Base-by-base conservation (phyloP, 2,888 invertebrate genomes). In the Caradrina clavipalpis region DNA sequence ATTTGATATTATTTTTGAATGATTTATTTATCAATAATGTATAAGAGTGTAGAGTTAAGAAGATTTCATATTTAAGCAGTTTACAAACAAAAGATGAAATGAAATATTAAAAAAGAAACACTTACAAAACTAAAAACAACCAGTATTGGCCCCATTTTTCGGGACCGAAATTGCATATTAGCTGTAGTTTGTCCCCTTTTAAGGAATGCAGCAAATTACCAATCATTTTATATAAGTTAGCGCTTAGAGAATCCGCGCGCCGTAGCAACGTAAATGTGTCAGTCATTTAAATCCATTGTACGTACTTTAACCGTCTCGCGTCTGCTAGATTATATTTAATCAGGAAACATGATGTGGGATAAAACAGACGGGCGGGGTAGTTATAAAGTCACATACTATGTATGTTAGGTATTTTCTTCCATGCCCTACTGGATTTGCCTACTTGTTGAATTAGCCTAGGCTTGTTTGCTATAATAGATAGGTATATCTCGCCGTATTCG, bases 251-350 rank as follows among this genome's bases (percentile, higher is more conserved):
- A 68, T 50, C 58, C 60, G 58, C 22, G 63, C 69, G 51, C 54
- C 59, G 50, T 66, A 62, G 59, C 59, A 74, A 78, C 69, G 51
- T 63, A 56, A 78, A 82, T 79, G 76, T 79, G 73, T 70, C 73
- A 76, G 76, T 79, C 83, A 88, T 86, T 87, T 82, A 83, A 85
- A 88, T 86, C 87, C 86, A 89, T 88, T 88, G 87, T 87, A 42
- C 15, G 13, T 42, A 83, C 74, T 84, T 64, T 81, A 85, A 83
- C 84, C 84, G 85, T 73, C 73, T 79, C 82, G 82, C 79, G 83
- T 83, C 77, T 81, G 82, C 68, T 81, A 88, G 84, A 87, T 90
- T 88, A 89, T 84, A 83, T 88, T 88, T 88, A 89, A 90, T 88
- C 88, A 89, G 87, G 84, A 86, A 87, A 86, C 86, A 86, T 85